Base-by-base conservation (phyloP, 1,140 invertebrate genomes). In the Ceratosolen fusciceps region DNA sequence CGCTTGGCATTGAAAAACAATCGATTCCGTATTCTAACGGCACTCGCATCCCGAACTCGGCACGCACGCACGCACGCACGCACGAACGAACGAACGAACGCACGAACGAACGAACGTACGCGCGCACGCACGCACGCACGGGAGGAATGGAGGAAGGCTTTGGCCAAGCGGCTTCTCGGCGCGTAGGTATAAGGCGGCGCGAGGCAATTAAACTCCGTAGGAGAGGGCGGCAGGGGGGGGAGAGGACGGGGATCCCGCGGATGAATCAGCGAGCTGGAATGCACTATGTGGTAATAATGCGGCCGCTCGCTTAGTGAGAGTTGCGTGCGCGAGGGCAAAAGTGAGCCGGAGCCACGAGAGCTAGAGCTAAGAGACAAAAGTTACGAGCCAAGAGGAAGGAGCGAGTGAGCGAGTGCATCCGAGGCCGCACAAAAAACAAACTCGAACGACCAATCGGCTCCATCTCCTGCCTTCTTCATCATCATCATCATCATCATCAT, bases 191-290 rank as follows among this genome's bases (percentile, higher is more conserved):
- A 14, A 60, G 31, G 79, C 76, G 31, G 79, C 76, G 68, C 80
- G 79, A 77, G 39, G 65, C 65, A 19, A 43, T 68, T 43, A 39
- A n/a, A 68, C 65, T 21, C 12, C 19, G 7, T 26, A 49, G 10
- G 43, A 21, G 37, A 31, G 56, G 67, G 39, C 21, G 34, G 29
- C 34, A 39, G 62, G 49, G 39, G 29, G 73, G 29, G 39, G 26
- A 19, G 49, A 9, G 43, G 58, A 21, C 39, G 4, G 19, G 62
- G 58, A n/a, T 43, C 31, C 16, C 29, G 76, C 78, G 47, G 70
- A 81, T 89, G 88, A 88, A 85, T 89, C 88, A 89, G 85, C 79
- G 82, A 37, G 34, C 81, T 72, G 84, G 86, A 86, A 89, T 89
- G 85, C 82, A 80, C 83, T 85, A 86, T 88, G 87, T 87, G 82